Conservation (phyloP, 2,888 invertebrate species). For the Lithophane ornitopus region DNA sequence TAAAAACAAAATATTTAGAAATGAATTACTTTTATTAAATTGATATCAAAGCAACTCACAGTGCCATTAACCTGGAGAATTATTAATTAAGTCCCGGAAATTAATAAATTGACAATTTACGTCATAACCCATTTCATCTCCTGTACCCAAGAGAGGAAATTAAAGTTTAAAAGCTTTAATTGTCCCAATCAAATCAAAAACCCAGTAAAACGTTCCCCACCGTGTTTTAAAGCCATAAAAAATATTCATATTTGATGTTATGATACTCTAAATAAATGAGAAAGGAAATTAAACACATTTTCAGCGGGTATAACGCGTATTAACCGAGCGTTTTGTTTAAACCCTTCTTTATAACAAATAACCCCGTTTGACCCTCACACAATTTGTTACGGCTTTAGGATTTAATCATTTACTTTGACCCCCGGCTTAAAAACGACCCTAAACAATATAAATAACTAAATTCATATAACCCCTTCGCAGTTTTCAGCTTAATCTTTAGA, state of each 20-base stretch:
- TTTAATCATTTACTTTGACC: conserved; percentile 66
- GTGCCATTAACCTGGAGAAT: background rate
- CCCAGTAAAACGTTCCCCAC: conserved; percentile 19
- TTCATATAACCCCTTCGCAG: conserved; percentile 40
- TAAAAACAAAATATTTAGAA: background rate
- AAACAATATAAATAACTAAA: conserved; percentile 62
- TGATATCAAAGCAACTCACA: background rate
- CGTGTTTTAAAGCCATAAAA: conserved; percentile 30
- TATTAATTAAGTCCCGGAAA: conserved; percentile 13
- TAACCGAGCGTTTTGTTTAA: conserved; percentile 54
- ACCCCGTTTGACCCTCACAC: conserved; percentile 61
- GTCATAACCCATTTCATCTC: conserved; percentile 9
- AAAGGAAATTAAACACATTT: conserved; percentile 66
- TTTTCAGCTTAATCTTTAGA: conserved; percentile 48
- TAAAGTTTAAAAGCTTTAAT: conserved; percentile 29
- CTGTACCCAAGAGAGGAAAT: conserved; percentile 14
- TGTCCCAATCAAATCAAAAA: conserved; percentile 25
- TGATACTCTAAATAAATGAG: conserved; percentile 51
- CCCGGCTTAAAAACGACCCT: conserved; percentile 59
- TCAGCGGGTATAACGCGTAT: conserved; percentile 47
- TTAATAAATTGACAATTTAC: conserved; percentile 31
- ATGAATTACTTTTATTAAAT: background rate
- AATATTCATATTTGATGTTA: conserved; percentile 45
- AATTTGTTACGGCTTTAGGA: conserved; percentile 65
- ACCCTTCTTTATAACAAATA: conserved; percentile 63